Percentiles rank a stretch among this genome's conserved stretches.
Evolutionary conservation across 2,888 invertebrate species (phyloP).

Genomic region (Dicycla oo): DNA sequence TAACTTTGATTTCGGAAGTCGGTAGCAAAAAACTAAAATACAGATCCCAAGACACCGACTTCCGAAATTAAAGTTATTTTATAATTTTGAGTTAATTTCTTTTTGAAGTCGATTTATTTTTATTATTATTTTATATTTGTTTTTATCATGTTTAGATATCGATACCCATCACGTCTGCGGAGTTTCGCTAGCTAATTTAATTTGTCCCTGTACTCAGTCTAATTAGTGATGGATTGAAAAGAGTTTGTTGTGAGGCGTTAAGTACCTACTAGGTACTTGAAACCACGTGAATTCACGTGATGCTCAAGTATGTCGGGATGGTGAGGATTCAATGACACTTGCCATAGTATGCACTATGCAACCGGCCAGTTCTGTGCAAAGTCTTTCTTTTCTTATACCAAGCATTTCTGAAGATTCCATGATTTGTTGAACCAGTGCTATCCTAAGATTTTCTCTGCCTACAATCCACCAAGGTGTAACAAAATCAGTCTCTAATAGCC

Average conservation of each 20-base stretch:
- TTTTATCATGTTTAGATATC: too few relatives aligned
- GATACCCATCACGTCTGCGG: too few relatives aligned
- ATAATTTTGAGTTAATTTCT: too few relatives aligned
- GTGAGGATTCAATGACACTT: neutral
- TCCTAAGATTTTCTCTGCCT: neutral
- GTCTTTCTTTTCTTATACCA: neutral
- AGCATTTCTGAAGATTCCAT: neutral
- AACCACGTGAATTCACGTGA: neutral
- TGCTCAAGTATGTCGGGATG: neutral
- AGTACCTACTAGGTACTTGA: neutral
- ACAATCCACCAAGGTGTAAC: neutral
- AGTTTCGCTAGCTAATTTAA: too few relatives aligned
- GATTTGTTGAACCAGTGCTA: neutral
- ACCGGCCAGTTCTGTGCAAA: neutral
- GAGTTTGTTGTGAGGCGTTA: neutral
- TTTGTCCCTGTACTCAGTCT: too few relatives aligned
- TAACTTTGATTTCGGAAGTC: too few relatives aligned
- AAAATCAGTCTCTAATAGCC: too few relatives aligned
- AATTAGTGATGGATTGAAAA: slow-evolving; percentile 14
- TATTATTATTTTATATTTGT: too few relatives aligned
- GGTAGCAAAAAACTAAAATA: too few relatives aligned
- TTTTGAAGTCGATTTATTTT: too few relatives aligned
- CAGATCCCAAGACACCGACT: too few relatives aligned
- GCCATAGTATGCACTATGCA: neutral
- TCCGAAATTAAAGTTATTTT: too few relatives aligned